Conservation (phyloP, 1,140 invertebrate species). For the Drosophila orena region DNA sequence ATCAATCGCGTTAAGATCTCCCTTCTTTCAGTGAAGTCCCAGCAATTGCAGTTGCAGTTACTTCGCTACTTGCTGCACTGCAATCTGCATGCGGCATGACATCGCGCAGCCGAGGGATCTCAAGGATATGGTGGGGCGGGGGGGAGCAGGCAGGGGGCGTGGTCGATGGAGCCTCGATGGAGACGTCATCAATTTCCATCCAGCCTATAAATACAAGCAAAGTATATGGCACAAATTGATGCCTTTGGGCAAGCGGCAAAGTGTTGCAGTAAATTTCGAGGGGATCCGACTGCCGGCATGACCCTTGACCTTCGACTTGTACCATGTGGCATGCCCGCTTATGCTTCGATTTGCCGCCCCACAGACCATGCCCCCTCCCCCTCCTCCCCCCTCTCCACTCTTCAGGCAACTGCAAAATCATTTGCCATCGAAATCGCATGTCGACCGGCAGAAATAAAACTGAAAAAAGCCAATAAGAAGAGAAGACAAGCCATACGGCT, state of each 20-base stretch:
- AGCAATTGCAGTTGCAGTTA: slow-evolving; percentile 36
- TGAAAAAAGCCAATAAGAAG: not conserved
- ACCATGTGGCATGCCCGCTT: slow-evolving; percentile 64
- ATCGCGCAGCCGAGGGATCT: not conserved
- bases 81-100: slow-evolving; percentile 53
- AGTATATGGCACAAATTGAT: slow-evolving; percentile 21
- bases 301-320: slow-evolving; percentile 76
- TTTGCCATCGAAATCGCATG: slow-evolving; percentile 77
- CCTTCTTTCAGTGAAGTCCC: slow-evolving; percentile 5
- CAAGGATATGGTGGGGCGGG: too few species aligned
- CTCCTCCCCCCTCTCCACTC: not conserved
- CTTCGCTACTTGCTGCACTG: slow-evolving; percentile 42
- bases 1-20: too few species aligned
- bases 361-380: not conserved
- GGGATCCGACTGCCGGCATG: slow-evolving; percentile 56
- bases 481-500: slow-evolving; percentile 13
- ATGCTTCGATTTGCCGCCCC: slow-evolving; percentile 54
- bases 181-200: slow-evolving; percentile 62
- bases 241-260: slow-evolving; percentile 52
- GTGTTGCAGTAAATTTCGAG: slow-evolving; percentile 78
- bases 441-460: slow-evolving; percentile 34
- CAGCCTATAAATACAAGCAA: slow-evolving; percentile 39
- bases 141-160: not conserved
- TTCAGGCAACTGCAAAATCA: slow-evolving; percentile 58
- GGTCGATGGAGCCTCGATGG: slow-evolving; percentile 5